Conservation (phyloP, 2,113 vertebrate genomes). For the Heterochromis multidens region DNA sequence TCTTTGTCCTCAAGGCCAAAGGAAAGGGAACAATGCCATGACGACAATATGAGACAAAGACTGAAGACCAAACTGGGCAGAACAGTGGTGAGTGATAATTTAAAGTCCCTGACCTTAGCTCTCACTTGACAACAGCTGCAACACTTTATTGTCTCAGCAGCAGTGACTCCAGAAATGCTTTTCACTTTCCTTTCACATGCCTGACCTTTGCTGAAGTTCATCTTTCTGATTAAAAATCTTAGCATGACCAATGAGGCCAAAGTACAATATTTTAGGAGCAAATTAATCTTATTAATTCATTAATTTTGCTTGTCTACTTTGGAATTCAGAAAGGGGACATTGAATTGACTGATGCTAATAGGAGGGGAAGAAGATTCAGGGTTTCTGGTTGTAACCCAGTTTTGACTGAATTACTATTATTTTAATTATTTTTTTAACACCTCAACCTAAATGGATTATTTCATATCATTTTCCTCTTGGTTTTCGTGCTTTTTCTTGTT, state of each 20-base stretch:
- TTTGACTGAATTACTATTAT: not conserved
- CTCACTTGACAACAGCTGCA: constrained; percentile 50
- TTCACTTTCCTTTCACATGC: not conserved
- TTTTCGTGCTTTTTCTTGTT: not conserved
- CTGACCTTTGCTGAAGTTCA: not conserved
- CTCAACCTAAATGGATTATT: not conserved
- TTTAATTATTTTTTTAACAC: not conserved
- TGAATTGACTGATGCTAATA: not conserved
- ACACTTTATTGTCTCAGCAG: constrained; percentile 6
- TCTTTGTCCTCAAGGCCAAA: constrained; percentile 69
- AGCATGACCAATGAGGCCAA: not conserved
- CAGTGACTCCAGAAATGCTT: not conserved
- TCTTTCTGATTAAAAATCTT: constrained; percentile 11
- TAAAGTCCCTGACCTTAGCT: constrained; percentile 27
- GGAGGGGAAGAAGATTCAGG: not conserved
- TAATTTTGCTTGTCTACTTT: not conserved
- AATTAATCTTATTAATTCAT: not conserved
- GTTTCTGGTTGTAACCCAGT: not conserved
- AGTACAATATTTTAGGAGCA: not conserved
- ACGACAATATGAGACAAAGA: constrained; percentile 41
- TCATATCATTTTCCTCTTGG: not conserved
- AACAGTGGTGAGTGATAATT: constrained; percentile 49
- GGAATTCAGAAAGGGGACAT: not conserved
- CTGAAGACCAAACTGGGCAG: not conserved
- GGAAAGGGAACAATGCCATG: constrained; percentile 55